Base-by-base conservation (phyloP, 1,140 invertebrate species). In the Calephelis virginiensis region DNA sequence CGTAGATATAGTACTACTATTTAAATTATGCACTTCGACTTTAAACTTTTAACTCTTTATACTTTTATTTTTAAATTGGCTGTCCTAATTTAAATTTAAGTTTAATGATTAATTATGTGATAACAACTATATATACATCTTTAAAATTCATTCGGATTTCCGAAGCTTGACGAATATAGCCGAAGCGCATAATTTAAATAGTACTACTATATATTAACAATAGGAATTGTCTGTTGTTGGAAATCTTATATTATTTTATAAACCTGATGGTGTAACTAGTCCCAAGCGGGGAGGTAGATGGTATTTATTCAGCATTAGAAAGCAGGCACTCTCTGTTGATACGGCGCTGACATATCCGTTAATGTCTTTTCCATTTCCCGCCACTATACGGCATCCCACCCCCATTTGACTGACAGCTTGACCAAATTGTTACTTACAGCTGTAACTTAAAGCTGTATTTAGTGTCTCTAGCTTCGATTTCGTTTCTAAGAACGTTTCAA, bases 351-450 rank as follows among this genome's bases (percentile, higher is more conserved):
- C 83, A 90, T 85, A 86, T 90, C 85, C 86, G 89, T 86, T 92
- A 92, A 92, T 92, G 89, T 89, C 85, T 91, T 91, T 91, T 90
- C 89, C 89, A 91, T 91, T 91, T 89, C 87, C 85, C 78, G 74
- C 78, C 75, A 82, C 80, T 81, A 77, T 73, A 76, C 75, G 67
- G 64, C 73, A 68, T 67, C 69, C 72, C 67, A 71, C 70, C 68
- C 67, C 75, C 69, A 71, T 71, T 67, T 70, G 73, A 73, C 80
- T 77, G 74, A 71, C 75, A 72, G 81, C 82, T 86, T 83, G 83
- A 86, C 82, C 81, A 77, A 82, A 81, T 79, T 74, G 71, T 65
- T 72, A 68, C 67, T 76, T 76, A 68, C 64, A 46, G 17, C 28
- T 56, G 63, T 64, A 64, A 45, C 37, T 56, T 64, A 53, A 56